Evolutionary conservation across 2,888 invertebrate species (phyloP).

Genomic region (Neria commutata): DNA sequence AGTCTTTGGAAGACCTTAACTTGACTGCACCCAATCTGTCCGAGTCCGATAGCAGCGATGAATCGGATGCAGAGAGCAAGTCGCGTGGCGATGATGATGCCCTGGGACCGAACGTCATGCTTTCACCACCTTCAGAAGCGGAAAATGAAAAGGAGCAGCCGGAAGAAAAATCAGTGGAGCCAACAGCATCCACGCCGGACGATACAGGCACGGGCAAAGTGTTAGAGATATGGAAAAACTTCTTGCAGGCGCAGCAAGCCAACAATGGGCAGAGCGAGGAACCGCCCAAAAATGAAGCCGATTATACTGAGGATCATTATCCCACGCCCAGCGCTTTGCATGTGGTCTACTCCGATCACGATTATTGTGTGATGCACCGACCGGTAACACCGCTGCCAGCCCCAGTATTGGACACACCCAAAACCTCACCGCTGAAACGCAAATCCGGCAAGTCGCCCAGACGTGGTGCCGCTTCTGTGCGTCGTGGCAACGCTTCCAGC

Average conservation of each 20-base stretch:
- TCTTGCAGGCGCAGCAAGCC: constrained; percentile 48
- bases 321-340: constrained; percentile 62
- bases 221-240: constrained; percentile 54
- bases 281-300: constrained; percentile 8
- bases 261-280: constrained; percentile 25
- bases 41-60: constrained; percentile 81
- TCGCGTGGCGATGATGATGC: constrained; percentile 41
- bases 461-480: constrained; percentile 14
- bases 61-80: constrained; percentile 55
- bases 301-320: constrained; percentile 28
- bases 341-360: constrained; percentile 74
- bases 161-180: constrained; percentile 23
- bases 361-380: constrained; percentile 70
- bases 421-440: constrained; percentile 47
- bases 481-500: constrained; percentile 64
- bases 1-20: constrained; percentile 68
- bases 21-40: constrained; percentile 83
- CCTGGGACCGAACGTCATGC: constrained; percentile 53
- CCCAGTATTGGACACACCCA: constrained; percentile 28
- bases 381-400: constrained; percentile 31
- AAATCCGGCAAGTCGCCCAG: constrained; percentile 32
- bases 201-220: constrained; percentile 34
- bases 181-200: constrained; percentile 15
- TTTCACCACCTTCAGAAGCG: constrained; percentile 56
- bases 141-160: constrained; percentile 49